Percentiles rank a stretch among this genome's conserved stretches.
Evolutionary conservation across 2,888 invertebrate species (phyloP).

Genomic region (Tenthredo mesomela): DNA sequence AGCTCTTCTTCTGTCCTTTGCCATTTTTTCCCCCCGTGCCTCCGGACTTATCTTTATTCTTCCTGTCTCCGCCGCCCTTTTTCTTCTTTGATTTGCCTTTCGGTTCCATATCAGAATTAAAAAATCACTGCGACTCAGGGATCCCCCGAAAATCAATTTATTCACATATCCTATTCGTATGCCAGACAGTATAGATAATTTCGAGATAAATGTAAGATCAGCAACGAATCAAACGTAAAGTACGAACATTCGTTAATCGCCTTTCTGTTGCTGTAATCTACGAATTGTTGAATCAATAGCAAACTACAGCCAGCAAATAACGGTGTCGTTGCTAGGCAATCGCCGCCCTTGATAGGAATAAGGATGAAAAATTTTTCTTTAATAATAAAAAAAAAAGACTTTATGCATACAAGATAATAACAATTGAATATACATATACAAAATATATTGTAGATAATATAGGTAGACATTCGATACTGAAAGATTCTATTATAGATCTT

Average conservation of each 20-base stretch:
- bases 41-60: constrained; percentile 78
- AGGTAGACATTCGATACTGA: neutral
- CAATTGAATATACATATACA: neutral
- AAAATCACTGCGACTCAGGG: no score
- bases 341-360: neutral
- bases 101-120: constrained; percentile 34
- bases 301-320: neutral
- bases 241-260: neutral
- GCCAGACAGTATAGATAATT: neutral
- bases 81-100: constrained; percentile 76
- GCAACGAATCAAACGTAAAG: neutral
- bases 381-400: neutral
- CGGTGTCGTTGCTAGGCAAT: constrained; percentile 18
- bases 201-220: neutral
- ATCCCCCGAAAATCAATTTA: constrained; percentile 4
- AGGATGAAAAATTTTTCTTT: neutral
- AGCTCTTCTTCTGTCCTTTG: constrained; percentile 78
- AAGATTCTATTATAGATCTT: neutral
- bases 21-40: constrained; percentile 79
- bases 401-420: neutral
- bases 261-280: neutral
- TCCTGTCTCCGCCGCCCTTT: constrained; percentile 78
- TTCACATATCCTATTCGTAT: neutral
- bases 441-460: neutral
- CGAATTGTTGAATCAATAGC: constrained; percentile 35